Base-by-base conservation (phyloP, 2,888 invertebrate species). In the Zaprionus obscuricornis region DNA sequence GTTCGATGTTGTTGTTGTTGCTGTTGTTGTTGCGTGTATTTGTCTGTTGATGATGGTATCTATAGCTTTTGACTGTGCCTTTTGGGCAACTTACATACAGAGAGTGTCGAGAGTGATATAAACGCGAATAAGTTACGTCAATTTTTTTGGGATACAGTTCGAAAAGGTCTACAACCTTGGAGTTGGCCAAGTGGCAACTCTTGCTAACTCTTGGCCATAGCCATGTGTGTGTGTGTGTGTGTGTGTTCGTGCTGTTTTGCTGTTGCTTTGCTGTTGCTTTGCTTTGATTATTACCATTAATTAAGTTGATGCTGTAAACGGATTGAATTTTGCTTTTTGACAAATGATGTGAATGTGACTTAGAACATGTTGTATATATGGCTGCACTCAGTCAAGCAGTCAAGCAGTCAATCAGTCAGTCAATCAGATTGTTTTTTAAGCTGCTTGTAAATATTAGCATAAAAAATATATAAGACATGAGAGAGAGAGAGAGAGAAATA, bases 121-220 rank as follows among this genome's bases (percentile, higher is more conserved):
- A 85, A 78, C 59, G 78, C 84, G 85, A 85, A 78, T 83, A 74
- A 85, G 78, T 86, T 84, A 84, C 85, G 82, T 86, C 86, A 84
- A 79, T 79, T 79, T 66, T 47, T 36, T 71, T 66, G 46, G 57
- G 42, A 34, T 73, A 36, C 46, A 46, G 1, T 51, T 37, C 24
- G 27, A 10, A 77, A 65, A 79, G 79, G 86, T 79, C 79, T 79
- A 84, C 71, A 79, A 79, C 79, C 79, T 79, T 85, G 81, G 50
- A 29, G 22, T 39, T 29, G 47, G 29, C 3, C 8, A 33, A 24
- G 24, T 26, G n/a, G n/a, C n/a, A n/a, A n/a, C n/a, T n/a, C n/a
- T n/a, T n/a, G n/a, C n/a, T n/a, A n/a, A n/a, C n/a, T n/a, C n/a
- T 26, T 26, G 31, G 16, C 22, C 26, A 29, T 27, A 46, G 40